Base-by-base conservation (phyloP, 2,797 vertebrate species). In the Lindbergichthys nudifrons region DNA sequence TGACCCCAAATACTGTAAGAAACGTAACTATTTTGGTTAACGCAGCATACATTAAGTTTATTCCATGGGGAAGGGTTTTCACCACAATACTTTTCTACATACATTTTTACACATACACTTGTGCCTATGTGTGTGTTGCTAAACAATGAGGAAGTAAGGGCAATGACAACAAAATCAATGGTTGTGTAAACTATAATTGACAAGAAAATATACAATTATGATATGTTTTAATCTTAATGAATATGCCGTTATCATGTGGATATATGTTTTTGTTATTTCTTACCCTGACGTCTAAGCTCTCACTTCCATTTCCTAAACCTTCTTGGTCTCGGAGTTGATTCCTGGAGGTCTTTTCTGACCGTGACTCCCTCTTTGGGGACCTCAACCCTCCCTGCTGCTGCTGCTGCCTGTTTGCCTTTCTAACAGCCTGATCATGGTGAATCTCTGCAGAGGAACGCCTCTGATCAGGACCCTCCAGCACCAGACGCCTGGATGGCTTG, bases 401-500 rank as follows among this genome's bases (percentile, higher is more conserved):
- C 56, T 79, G 79, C 56, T 84, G 78, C 46, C 80, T 86, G 65
- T 71, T 65, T 16, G 66, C 66, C 45, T 60, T 89, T 61, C 21
- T 80, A 23, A 64, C 13, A 0, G 67, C 26, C 12, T 65, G 76
- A 57, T 87, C 83, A 62, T 64, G 82, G 47, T 23, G 67, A 71
- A 45, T 65, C 45, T 88, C 87, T 10, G 23, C 53, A 1, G 57
- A 60, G 51, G 63, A 36, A 23, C 26, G 51, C 62, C 16, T 80
- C 50, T 65, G 84, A 64, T 89, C 82, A 0, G 56, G 51, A 32
- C 54, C 77, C 42, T 88, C 87, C 3, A 64, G 48, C 36, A 80
- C 2, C 70, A 73, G 39, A 73, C 58, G 77, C 46, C 88, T 70
- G 3, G 77, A 62, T 3, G 84, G 75, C 75, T 85, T 92, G 71